Evolutionary conservation across 2,113 vertebrate genomes (phyloP).

Genomic region (Hydrolagus affinis): DNA sequence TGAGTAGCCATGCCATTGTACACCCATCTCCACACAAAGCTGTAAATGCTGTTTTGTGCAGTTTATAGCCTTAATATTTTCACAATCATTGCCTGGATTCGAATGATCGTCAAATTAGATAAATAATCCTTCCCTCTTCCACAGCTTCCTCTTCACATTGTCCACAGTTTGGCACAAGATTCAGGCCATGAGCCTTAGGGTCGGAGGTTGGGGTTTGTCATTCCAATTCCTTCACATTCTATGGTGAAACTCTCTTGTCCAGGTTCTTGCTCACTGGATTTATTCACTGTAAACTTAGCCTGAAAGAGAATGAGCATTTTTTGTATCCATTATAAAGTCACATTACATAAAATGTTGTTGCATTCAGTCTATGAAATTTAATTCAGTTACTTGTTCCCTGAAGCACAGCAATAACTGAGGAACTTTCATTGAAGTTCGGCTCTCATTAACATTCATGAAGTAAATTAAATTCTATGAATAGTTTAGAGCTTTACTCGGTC

Average conservation of each 20-base stretch:
- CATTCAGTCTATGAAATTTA: no score
- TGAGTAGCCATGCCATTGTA: no score
- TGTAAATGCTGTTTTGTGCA: background rate
- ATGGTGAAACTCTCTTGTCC: conserved; percentile 68
- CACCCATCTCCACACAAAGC: no score
- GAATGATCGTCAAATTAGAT: conserved; percentile 39
- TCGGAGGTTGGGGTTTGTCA: conserved; percentile 23
- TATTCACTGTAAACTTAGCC: conserved; percentile 84
- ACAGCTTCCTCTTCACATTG: conserved; percentile 9
- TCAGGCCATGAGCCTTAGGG: conserved; percentile 34
- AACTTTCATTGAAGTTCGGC: no score
- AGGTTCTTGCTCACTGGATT: conserved; percentile 67
- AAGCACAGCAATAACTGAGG: no score
- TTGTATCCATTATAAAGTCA: no score
- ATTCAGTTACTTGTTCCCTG: no score
- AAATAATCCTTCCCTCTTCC: conserved; percentile 57
- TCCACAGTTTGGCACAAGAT: conserved; percentile 18
- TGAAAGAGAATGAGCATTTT: conserved; percentile 45
- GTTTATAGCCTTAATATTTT: conserved; percentile 34
- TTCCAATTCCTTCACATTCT: conserved; percentile 82
- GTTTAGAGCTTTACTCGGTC: no score
- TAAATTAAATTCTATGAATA: no score
- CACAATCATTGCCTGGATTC: conserved; percentile 39
- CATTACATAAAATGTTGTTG: no score
- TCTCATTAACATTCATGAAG: no score